These are phyloP conservation scores for Etheostoma perlongum DNA, from an alignment of 2,797 vertebrate genomes.

Conservation along the genomic window DNA sequence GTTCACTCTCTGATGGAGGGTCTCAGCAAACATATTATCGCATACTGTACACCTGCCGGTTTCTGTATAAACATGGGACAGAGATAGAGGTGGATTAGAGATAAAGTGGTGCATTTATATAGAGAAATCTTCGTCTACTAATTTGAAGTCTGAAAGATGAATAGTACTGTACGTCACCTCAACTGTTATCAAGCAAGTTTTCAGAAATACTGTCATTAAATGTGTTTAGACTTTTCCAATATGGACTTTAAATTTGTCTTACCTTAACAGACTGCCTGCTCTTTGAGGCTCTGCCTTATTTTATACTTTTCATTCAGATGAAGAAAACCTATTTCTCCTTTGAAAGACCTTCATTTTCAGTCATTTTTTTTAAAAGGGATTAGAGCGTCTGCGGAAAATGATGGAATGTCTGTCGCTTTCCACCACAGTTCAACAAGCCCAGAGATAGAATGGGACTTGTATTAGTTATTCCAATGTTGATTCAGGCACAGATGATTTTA, in stretches of 20 bases:
- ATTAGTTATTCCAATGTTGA: constrained; percentile 80
- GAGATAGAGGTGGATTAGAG: constrained; percentile 50
- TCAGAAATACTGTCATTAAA: constrained; percentile 55
- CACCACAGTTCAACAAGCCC: constrained; percentile 77
- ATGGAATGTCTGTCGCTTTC: constrained; percentile 77
- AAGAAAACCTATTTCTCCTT: constrained; percentile 78
- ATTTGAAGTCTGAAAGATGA: constrained; percentile 38
- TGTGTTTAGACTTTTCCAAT: constrained; percentile 65
- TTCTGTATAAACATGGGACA: constrained; percentile 59
- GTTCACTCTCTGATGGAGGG: constrained; percentile 70
- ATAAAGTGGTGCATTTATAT: constrained; percentile 43
- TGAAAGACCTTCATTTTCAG: constrained; percentile 79
- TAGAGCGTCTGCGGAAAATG: constrained; percentile 73
- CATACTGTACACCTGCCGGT: constrained; percentile 66
- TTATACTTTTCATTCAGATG: constrained; percentile 70
- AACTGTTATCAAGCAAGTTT: constrained; percentile 39
- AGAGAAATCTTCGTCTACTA: constrained; percentile 26
- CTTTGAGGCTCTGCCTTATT: constrained; percentile 61
- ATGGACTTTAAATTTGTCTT: constrained; percentile 66
- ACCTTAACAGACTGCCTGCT: constrained; percentile 61
- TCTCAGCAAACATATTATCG: constrained; percentile 65
- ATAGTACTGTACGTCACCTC: constrained; percentile 22
- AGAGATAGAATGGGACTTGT: constrained; percentile 71
- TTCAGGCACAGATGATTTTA: constrained; percentile 68
- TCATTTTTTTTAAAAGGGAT: constrained; percentile 81